Conservation (phyloP, 2,797 vertebrate genomes). For the Melanotaenia maccullochi region DNA sequence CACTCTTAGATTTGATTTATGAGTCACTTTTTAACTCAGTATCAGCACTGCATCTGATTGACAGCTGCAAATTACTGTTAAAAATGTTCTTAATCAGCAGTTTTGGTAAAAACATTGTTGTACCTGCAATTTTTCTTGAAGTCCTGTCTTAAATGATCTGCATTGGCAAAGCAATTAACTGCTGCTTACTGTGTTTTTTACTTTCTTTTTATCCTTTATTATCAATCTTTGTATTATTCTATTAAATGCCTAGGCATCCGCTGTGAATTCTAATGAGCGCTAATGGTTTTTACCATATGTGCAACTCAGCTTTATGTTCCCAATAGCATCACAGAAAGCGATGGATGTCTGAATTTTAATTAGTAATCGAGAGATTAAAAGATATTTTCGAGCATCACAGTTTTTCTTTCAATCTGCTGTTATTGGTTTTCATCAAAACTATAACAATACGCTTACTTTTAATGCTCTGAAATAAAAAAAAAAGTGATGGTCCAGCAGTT, state of each 20-base stretch:
- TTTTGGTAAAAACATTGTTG: slow-evolving; percentile 48
- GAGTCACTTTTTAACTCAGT: not conserved
- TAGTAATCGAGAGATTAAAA: slow-evolving; percentile 34
- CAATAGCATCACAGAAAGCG: slow-evolving; percentile 50
- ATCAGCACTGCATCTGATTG: slow-evolving; percentile 10
- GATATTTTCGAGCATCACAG: slow-evolving; percentile 6
- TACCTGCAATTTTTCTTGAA: slow-evolving; percentile 28
- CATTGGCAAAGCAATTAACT: slow-evolving; percentile 20
- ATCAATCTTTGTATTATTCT: slow-evolving; percentile 67
- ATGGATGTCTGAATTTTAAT: slow-evolving; percentile 55
- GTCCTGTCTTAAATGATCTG: slow-evolving; percentile 23
- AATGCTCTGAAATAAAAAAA: not conserved
- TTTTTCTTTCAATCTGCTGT: slow-evolving; percentile 9
- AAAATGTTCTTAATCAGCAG: not conserved
- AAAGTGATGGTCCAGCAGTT: not conserved
- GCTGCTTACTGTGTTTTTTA: slow-evolving; percentile 32
- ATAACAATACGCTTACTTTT: not conserved
- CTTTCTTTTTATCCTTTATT: slow-evolving; percentile 49
- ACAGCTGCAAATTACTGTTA: slow-evolving; percentile 17
- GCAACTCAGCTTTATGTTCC: slow-evolving; percentile 72
- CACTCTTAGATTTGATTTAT: slow-evolving; percentile 20
- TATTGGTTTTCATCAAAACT: slow-evolving; percentile 6
- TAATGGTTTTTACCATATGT: slow-evolving; percentile 80
- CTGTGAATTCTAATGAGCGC: slow-evolving; percentile 73
- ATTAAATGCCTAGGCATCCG: slow-evolving; percentile 58